Base-by-base conservation (phyloP, 2,888 invertebrate genomes). In the Antitype chi region DNA sequence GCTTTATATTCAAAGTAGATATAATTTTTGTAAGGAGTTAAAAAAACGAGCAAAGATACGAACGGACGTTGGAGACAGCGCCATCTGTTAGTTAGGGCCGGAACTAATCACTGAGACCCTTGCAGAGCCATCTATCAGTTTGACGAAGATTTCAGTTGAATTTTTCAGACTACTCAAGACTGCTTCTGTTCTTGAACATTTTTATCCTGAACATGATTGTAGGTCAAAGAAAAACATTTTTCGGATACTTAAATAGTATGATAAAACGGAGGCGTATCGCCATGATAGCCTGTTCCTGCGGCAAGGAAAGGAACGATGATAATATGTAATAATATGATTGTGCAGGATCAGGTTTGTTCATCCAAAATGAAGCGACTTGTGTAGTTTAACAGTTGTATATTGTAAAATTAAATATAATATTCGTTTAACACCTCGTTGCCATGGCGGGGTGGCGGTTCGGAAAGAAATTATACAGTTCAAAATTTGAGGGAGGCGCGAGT, bases 21-120 rank as follows among this genome's bases (percentile, higher is more conserved):
- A 20, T 49, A 8, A 7, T 25, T 20, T 25, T 49, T 2, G 25
- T 4, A 32, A 60, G 7, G 1, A 60, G 23, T 13, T 3, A 11
- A 25, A 25, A 20, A 20, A 20, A 25, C 25, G 7, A 23, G 3
- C 3, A 28, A 17, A 59, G 32, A 20, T 9, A 28, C 1, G 4
- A 11, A 25, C 28, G 7, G 28, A 7, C 1, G 2, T 43, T 53
- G 20, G 23, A 2, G 0, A 62, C 11, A 75, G 76, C 67, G 82
- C 79, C 82, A 81, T 81, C 79, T 79, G 4, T 68, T 32, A 11
- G 7, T 20, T 23, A 13, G 4, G 3, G 0, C 0, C 0, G 0
- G 23, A 32, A 66, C 52, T 47, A 53, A 5, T 32, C 32, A 52
- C n/a, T 0, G 17, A 15, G 2, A 13, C 23, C 15, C 1, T 17